phyloP scores from a whole-genome alignment of 2,888 invertebrate species.

The Girardia tigrina region DNA sequence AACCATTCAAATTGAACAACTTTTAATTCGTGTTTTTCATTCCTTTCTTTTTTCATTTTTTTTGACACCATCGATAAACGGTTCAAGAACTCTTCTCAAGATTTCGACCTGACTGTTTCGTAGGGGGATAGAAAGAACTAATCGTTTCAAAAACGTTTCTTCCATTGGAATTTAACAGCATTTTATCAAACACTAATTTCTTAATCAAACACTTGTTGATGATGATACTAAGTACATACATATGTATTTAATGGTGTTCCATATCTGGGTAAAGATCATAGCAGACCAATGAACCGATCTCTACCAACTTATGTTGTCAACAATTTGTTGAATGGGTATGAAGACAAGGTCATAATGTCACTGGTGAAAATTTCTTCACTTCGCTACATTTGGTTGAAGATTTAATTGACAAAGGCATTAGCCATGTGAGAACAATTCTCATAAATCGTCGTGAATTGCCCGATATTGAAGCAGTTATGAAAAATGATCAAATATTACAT shows the following conservation, averaged over 20 bases:
- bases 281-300: not conserved
- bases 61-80: too few species aligned
- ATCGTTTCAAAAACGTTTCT: too few species aligned
- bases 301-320: not conserved
- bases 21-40: too few species aligned
- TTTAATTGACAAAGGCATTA: not conserved
- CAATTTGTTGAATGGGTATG: not conserved
- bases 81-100: too few species aligned
- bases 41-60: too few species aligned
- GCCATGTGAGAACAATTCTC: not conserved
- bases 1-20: too few species aligned
- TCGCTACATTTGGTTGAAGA: not conserved
- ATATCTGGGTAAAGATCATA: not conserved
- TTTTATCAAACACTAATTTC: too few species aligned
- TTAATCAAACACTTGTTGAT: too few species aligned
- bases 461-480: not conserved
- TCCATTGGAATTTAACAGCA: too few species aligned
- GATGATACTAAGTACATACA: slow-evolving; percentile 21
- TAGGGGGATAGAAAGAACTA: too few species aligned
- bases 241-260: slow-evolving; percentile 4
- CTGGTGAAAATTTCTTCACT: not conserved
- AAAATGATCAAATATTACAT: not conserved
- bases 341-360: not conserved
- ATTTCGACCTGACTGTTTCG: too few species aligned
- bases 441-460: not conserved